Percentiles rank a stretch among this genome's conserved stretches.
phyloP scores from a whole-genome alignment of 2,113 vertebrate genomes.

The Cephalopterus ornatus region DNA sequence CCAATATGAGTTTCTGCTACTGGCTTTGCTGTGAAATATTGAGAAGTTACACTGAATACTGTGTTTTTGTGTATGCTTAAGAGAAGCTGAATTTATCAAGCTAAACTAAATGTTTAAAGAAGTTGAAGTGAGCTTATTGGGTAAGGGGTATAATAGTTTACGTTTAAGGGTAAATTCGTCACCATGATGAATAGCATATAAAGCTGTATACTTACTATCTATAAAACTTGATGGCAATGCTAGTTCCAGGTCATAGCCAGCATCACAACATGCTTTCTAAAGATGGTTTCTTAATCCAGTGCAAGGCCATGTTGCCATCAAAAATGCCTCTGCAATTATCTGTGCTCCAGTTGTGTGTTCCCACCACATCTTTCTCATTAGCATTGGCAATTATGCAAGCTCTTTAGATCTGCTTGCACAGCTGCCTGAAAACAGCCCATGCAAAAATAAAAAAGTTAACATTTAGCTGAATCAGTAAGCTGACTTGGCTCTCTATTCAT shows the following conservation, averaged over 20 bases:
- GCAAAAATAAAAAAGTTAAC: neutral
- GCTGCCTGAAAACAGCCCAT: neutral
- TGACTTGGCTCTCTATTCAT: neutral
- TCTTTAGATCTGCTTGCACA: neutral
- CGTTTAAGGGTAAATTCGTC: neutral
- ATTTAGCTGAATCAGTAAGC: neutral
- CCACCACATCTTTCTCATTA: neutral
- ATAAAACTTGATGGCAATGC: neutral
- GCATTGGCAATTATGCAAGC: neutral
- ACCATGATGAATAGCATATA: neutral
- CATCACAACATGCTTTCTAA: neutral
- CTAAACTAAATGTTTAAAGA: neutral
- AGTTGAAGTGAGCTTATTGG: neutral
- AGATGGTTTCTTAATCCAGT: neutral
- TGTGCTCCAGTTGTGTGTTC: neutral
- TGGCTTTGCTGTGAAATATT: neutral
- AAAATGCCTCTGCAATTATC: neutral
- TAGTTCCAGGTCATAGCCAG: neutral
- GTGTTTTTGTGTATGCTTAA: neutral
- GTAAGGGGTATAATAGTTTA: neutral
- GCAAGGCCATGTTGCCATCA: neutral
- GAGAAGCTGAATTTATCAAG: neutral
- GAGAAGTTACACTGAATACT: neutral
- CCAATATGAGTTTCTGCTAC: neutral
- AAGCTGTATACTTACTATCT: neutral